A percentile compares a stretch with the other conserved stretches of the same genome.
phyloP scores from a whole-genome alignment of 2,113 vertebrate genomes.

The Morone saxatilis region DNA sequence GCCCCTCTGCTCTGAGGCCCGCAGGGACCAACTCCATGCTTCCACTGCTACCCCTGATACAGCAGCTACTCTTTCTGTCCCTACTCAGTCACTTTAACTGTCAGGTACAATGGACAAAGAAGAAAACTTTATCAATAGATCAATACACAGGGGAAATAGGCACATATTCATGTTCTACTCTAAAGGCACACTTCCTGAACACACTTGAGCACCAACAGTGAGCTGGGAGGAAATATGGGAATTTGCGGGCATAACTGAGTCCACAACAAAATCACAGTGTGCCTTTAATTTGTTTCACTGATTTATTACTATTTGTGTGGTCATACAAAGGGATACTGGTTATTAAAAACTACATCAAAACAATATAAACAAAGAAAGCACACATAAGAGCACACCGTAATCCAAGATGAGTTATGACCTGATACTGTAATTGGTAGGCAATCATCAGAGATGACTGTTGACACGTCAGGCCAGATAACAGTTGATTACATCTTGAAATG shows the following conservation, averaged over 20 bases:
- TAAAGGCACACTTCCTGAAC: too few species aligned
- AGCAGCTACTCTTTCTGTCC: conserved; percentile 45
- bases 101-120: neutral
- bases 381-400: neutral
- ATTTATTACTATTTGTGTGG: neutral
- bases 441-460: conserved; percentile 47
- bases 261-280: neutral
- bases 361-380: neutral
- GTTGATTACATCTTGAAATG: conserved; percentile 62
- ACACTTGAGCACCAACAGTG: neutral
- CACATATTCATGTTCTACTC: neutral
- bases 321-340: neutral
- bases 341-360: neutral
- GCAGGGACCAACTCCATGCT: conserved; percentile 57
- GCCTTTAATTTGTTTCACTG: neutral
- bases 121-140: neutral
- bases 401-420: neutral
- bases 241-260: neutral
- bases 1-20: conserved; percentile 64
- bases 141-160: neutral
- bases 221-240: neutral
- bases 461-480: conserved; percentile 37
- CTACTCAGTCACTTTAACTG: conserved; percentile 24
- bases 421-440: conserved; percentile 10
- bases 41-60: conserved; percentile 60